A percentile compares a stretch with the other conserved stretches of the same genome.
These are phyloP conservation scores for Lumbricus terrestris DNA, from an alignment of 2,888 invertebrate species.

Conservation along the genomic window DNA sequence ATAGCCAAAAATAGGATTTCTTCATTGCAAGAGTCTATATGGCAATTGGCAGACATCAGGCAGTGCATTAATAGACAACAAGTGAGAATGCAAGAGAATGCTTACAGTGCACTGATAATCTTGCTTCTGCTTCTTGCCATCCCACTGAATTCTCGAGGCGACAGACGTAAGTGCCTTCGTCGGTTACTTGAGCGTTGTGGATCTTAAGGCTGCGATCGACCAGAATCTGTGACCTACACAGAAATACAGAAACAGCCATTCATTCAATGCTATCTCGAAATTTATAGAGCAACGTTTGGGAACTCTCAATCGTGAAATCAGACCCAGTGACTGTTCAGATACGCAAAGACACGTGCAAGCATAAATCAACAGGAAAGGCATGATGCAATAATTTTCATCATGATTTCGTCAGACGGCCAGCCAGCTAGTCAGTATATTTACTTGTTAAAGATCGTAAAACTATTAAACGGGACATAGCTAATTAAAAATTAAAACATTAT, in stretches of 20 bases:
- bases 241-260: background rate
- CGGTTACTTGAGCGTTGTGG: conserved; percentile 32
- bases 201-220: conserved; percentile 38
- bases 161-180: conserved; percentile 41
- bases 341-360: background rate
- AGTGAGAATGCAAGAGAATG: conserved; percentile 43
- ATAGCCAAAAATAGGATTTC: too few species aligned
- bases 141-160: conserved; percentile 37
- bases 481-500: too few species aligned
- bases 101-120: conserved; percentile 87
- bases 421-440: too few species aligned
- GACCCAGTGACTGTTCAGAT: background rate
- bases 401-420: background rate
- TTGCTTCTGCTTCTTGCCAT: conserved; percentile 75
- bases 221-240: conserved; percentile 34
- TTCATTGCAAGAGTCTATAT: too few species aligned
- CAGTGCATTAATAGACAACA: too few species aligned
- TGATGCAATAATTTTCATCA: background rate
- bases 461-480: too few species aligned
- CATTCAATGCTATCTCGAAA: background rate
- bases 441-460: background rate
- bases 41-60: too few species aligned
- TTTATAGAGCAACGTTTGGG: background rate
- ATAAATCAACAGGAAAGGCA: background rate
- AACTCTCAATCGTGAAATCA: background rate